Percentiles rank a stretch among this genome's conserved stretches.
phyloP scores from a whole-genome alignment of 2,888 invertebrate species.

The Troides oblongomaculatus region DNA sequence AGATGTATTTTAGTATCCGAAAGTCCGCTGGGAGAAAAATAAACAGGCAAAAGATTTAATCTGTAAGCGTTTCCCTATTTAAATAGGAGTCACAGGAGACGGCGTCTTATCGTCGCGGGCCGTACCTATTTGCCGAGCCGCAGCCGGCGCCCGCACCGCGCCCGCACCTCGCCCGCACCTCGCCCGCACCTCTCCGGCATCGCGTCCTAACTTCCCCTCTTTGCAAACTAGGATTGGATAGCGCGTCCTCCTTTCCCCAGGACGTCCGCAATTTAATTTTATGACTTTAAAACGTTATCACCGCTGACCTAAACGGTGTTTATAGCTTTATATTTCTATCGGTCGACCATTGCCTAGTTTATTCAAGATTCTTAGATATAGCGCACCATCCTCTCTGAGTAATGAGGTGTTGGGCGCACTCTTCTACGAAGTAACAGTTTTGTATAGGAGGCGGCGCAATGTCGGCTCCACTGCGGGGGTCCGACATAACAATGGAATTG shows the following conservation, averaged over 20 bases:
- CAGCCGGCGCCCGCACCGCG: conserved; percentile 46
- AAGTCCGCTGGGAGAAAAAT: conserved; percentile 63
- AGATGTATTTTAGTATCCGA: conserved; percentile 57
- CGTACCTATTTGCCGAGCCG: conserved; percentile 69
- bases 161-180: conserved; percentile 25
- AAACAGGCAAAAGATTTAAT: conserved; percentile 72
- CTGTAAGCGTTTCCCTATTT: conserved; percentile 72
- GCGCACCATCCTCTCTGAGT: conserved; percentile 1
- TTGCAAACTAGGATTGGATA: conserved; percentile 79
- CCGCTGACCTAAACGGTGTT: conserved; percentile 53
- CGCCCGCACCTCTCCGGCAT: conserved; percentile 27
- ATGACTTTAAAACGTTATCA: conserved; percentile 72
- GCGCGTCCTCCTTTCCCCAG: conserved; percentile 73
- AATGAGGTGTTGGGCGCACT: conserved; percentile 27
- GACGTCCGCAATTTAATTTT: conserved; percentile 75
- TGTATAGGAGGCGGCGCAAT: conserved; percentile 50
- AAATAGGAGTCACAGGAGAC: conserved; percentile 74
- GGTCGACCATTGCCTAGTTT: background rate
- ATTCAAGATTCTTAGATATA: background rate
- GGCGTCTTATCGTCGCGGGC: conserved; percentile 72
- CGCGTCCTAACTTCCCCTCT: conserved; percentile 75
- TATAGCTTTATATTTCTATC: conserved; percentile 45
- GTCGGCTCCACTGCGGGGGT: conserved; percentile 65
- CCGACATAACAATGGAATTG: conserved; percentile 59
- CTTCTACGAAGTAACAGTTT: conserved; percentile 48